Conservation (phyloP, 2,888 invertebrate species). For the Leptopilina drosophilae region DNA sequence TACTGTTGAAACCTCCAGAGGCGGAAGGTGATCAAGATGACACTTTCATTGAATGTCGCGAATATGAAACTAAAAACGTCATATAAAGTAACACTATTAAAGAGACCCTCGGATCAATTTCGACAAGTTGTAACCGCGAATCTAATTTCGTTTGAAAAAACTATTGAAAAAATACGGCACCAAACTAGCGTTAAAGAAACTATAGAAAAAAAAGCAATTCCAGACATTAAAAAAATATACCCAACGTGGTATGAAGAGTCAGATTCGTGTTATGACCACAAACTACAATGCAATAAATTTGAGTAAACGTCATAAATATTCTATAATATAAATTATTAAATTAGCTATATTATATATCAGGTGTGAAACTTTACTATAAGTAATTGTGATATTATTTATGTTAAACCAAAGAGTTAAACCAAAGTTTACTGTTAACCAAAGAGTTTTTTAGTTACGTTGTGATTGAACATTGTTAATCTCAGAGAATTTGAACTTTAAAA, state of each 20-base stretch:
- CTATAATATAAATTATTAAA: no score
- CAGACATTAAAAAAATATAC: neutral
- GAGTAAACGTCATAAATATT: no score
- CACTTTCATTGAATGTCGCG: conserved; percentile 6
- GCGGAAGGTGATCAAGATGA: neutral
- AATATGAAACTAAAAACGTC: neutral
- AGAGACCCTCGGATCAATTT: neutral
- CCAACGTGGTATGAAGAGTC: neutral
- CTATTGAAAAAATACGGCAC: neutral
- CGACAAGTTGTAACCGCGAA: neutral
- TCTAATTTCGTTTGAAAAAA: neutral
- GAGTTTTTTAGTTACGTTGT: no score
- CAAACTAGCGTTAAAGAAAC: neutral
- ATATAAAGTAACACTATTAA: neutral
- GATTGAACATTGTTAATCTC: no score
- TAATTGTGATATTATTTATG: no score
- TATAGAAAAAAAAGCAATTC: neutral
- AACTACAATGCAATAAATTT: no score
- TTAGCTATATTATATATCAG: no score
- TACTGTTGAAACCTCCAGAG: neutral
- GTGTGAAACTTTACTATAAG: no score
- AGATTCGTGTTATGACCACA: neutral
- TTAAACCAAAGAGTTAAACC: no score
- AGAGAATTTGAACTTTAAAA: no score
- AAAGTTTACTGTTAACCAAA: no score